Base-by-base conservation (phyloP, 2,113 vertebrate genomes). In the Suncus etruscus region DNA sequence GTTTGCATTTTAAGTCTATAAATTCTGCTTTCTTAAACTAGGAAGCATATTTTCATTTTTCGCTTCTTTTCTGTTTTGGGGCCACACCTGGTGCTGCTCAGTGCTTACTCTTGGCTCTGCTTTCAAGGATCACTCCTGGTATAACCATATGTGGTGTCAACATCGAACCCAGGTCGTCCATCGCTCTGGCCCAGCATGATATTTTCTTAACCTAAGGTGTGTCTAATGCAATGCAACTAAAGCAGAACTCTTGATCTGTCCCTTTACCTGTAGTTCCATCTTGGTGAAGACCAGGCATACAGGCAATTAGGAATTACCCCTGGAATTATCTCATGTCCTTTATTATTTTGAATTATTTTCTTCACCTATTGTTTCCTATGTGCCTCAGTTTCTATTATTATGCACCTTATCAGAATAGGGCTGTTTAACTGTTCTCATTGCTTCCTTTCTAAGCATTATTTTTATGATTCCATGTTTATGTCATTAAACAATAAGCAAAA, bases 1-100 rank as follows among this genome's bases (percentile, higher is more conserved):
- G 8, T 87, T 95, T 86, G 32, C 47, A 54, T 91, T 91, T 78
- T 81, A 95, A 80, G 32, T 86, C 3, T 89, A 3, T 92, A 80
- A 86, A 6, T 39, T 83, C 58, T 83, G 22, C 24, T 66, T 70
- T 31, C 14, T 87, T 84, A 45, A 16, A 82, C 39, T 68, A 76
- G 79, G 47, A 77, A 91, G 9, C 47, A 32, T 72, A 54, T 54
- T 12, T 54, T 12, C 15, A 54, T 54, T 12, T 54, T 12, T 54
- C 15, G 2, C 7, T 54, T 54, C 51, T 15, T 54, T 54, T 54
- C 39, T 54, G 15, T 54, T 54, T 54, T 14, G 12, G 54, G 54
- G 54, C 18, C 54, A 54, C 11, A 54, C 54, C 54, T 54, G 54
- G 54, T 14, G 11, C 9, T 54, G 8, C 54, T 54, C 54, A 54